Conservation (phyloP, 2,797 vertebrate genomes). For the Clarias laeviceps region DNA sequence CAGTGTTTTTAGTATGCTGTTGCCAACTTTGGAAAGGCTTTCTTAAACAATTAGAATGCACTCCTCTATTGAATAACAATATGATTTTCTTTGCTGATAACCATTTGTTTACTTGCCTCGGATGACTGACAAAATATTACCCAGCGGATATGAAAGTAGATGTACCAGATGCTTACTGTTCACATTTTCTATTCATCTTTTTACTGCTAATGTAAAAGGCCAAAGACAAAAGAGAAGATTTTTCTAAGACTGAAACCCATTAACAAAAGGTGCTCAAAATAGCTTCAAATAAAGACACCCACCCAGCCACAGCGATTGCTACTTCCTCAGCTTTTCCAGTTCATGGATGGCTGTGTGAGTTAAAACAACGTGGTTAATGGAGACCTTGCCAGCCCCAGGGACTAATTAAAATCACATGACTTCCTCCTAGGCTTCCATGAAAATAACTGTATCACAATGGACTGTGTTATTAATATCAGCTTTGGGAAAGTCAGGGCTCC, state of each 20-base stretch:
- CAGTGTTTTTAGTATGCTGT: neutral
- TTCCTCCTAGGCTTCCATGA: conserved; percentile 96
- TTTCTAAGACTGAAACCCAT: conserved; percentile 76
- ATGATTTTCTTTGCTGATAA: neutral
- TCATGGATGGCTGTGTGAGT: conserved; percentile 91
- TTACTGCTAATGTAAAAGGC: conserved; percentile 66
- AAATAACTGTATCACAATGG: conserved; percentile 99
- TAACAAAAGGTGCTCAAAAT: conserved; percentile 82
- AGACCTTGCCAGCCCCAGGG: conserved; percentile 82
- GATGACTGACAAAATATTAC: neutral
- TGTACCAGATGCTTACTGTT: conserved; percentile 69
- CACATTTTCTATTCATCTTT: conserved; percentile 71
- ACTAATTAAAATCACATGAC: conserved; percentile 97
- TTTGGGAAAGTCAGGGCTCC: conserved; percentile 91
- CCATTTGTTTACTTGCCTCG: neutral
- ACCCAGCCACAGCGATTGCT: conserved; percentile 80
- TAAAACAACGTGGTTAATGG: conserved; percentile 94
- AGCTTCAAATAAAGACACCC: conserved; percentile 70
- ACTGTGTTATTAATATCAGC: conserved; percentile 98
- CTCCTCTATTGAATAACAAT: too few relatives aligned
- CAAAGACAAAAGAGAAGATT: conserved; percentile 59
- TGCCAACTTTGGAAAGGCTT: neutral
- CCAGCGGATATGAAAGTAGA: neutral
- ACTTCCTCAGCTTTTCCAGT: conserved; percentile 95
- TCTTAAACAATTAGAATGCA: neutral